Evolutionary conservation across 2,888 invertebrate genomes (phyloP), one percentile per base, ranked within the genome.

Genomic region (Drosophila falleni): DNA sequence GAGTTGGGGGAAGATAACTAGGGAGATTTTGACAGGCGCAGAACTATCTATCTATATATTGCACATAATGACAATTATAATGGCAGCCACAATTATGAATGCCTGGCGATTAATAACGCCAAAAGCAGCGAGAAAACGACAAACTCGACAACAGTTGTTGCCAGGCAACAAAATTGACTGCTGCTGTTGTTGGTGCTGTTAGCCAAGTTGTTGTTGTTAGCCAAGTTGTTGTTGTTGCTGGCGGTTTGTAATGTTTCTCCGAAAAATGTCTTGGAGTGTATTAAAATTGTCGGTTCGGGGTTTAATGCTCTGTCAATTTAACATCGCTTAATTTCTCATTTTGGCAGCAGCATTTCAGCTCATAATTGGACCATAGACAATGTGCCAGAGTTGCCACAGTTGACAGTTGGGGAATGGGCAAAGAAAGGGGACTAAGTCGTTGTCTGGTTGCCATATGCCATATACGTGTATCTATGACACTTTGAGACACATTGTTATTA

Each of bases 21-120:
- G 51, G 15, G 49, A 87, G 87, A 78, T 83, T 89, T 80, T 83
- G 83, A 84, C 89, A 89, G 89, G 73, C 70, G 69, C 69, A 73
- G 71, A 74, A 84, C 84, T 89, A 82, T 89, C 87, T 69, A 89
- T 83, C 80, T 79, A 69, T 80, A 84, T 78, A 89, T 89, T 87
- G 84, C 87, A 87, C 89, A 84, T 89, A 84, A 89, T 89, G 84
- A 89, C 84, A 89, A 84, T 84, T 84, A 84, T 84, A 84, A 84
- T 84, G 89, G 84, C 89, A 84, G 55, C 81, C 84, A 81, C 84
- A 84, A 84, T 84, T 84, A 84, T 84, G 89, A 87, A 84, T 89
- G 84, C 75, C 84, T 75, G 85, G 75, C 84, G 87, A 84, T 84
- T 84, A 84, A 84, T 84, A 84, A 89, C 73, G 78, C 78, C 74